These are phyloP conservation scores for Hycleus phaleratus DNA, from an alignment of 1,140 invertebrate genomes.

Conservation along the genomic window DNA sequence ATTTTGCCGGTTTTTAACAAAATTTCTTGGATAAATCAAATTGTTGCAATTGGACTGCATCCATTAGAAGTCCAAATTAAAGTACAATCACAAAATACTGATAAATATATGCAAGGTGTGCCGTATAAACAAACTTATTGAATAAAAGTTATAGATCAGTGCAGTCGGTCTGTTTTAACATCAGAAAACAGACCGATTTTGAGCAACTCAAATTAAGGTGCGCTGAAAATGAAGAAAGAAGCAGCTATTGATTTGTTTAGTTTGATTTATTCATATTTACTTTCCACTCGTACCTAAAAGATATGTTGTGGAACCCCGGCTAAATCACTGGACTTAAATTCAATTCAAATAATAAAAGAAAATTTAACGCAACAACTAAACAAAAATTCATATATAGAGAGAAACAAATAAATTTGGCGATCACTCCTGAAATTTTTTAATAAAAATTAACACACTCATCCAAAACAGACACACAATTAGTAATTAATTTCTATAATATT, in stretches of 20 bases:
- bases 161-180: conserved; percentile 29
- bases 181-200: conserved; percentile 25
- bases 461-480: neutral
- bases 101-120: conserved; percentile 55
- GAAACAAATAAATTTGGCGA: too few species aligned
- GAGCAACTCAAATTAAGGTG: conserved; percentile 45
- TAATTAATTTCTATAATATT: neutral
- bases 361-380: too few species aligned
- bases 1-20: too few species aligned
- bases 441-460: neutral
- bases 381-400: too few species aligned
- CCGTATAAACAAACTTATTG: conserved; percentile 58
- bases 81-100: conserved; percentile 28
- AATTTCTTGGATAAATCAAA: neutral
- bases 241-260: conserved; percentile 32
- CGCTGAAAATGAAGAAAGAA: conserved; percentile 43
- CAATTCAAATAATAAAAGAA: too few species aligned
- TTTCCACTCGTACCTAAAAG: conserved; percentile 39
- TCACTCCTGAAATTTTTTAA: too few species aligned
- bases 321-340: too few species aligned
- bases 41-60: too few species aligned
- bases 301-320: neutral
- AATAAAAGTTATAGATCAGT: conserved; percentile 40
- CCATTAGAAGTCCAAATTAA: neutral
- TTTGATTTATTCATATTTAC: too few species aligned